These are phyloP conservation scores for Orbicella faveolata DNA, from an alignment of 64 coral and sea anemone species.

Conservation along the genomic window DNA sequence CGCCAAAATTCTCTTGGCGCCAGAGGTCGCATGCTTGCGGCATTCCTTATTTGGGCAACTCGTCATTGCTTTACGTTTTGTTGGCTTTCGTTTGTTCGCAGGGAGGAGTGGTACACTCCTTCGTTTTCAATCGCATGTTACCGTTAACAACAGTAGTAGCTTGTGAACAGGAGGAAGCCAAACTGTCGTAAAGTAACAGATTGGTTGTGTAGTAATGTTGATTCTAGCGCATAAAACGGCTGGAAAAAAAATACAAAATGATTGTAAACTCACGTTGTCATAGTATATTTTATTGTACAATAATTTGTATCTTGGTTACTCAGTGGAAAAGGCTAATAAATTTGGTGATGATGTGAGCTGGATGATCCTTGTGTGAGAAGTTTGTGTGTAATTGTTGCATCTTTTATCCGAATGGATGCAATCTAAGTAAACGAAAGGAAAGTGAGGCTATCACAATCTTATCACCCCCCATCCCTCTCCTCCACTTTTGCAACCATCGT, in stretches of 20 bases:
- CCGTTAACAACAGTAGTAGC: background rate
- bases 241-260: conserved; percentile 1
- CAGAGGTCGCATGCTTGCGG: background rate
- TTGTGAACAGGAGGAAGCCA: background rate
- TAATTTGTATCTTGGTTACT: conserved; percentile 39
- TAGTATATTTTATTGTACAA: conserved; percentile 57
- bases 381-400: too few species aligned
- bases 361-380: too few species aligned
- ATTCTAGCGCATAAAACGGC: background rate
- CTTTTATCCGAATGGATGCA: too few species aligned
- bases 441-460: too few species aligned
- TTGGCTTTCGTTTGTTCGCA: conserved; percentile 19
- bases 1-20: conserved; percentile 8
- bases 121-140: background rate
- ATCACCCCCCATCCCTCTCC: too few species aligned
- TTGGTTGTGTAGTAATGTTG: background rate
- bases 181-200: background rate
- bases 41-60: background rate
- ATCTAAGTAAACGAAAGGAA: too few species aligned
- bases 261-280: conserved; percentile 32
- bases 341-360: conserved; percentile 4
- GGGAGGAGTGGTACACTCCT: background rate
- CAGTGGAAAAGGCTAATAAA: conserved; percentile 39
- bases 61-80: background rate
- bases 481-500: too few species aligned